Evolutionary conservation across 2,888 invertebrate species (phyloP), one percentile per base, ranked within the genome.

Genomic region (Nebria brevicollis): DNA sequence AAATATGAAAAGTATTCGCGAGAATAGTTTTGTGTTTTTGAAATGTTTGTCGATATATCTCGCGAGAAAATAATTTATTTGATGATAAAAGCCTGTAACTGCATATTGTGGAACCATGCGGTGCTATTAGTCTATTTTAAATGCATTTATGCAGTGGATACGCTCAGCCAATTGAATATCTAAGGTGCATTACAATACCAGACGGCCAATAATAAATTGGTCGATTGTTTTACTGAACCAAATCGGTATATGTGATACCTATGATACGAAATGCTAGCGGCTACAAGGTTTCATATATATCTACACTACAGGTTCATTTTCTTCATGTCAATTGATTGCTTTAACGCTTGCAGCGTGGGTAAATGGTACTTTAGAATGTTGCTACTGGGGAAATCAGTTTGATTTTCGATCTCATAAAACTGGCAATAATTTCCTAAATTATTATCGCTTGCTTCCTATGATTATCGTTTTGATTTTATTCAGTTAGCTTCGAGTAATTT

Each of bases 61-160:
- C 54, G 13, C 8, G 54, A 54, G 54, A 54, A 54, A 54, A 54
- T 13, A 54, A 54, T 54, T 54, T 54, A 54, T 54, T 54, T 54
- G 54, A 54, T 54, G 13, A 11, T 54, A 54, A 11, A 8, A 54
- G 13, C 8, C 54, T 0, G 34, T 34, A 34, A 34, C 5, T 34
- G 34, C 34, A 34, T 34, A 34, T 34, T 34, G 34, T 34, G 84
- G 84, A 82, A 82, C 83, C 84, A 82, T 82, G 84, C 79, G 70
- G 84, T 75, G 84, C 83, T 82, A 83, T 84, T 84, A 84, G 81
- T 83, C 83, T 83, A 84, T 83, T 84, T 84, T 82, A 83, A 77
- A 84, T 84, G 84, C 83, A 84, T 84, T 82, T 83, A 84, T 83
- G 82, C 83, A 83, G 83, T 83, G 83, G 83, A 82, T 75, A 66